Percentiles rank a stretch among this genome's conserved stretches.
Evolutionary conservation across 1,140 invertebrate genomes (phyloP).

Genomic region (Polyergus mexicanus): DNA sequence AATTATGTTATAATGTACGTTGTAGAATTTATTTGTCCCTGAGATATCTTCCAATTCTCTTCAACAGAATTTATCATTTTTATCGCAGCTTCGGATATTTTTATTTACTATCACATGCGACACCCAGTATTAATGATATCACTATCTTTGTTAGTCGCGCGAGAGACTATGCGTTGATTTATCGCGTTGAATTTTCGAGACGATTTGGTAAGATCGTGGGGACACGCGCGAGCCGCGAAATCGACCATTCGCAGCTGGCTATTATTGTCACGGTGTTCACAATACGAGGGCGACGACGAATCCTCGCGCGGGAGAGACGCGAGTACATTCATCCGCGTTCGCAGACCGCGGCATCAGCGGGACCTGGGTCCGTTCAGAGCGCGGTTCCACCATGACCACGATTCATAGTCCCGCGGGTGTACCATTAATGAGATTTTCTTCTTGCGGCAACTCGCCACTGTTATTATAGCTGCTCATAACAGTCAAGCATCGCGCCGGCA

Average conservation of each 20-base stretch:
- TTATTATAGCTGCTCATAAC: constrained; percentile 86
- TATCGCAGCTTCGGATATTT: constrained; percentile 4
- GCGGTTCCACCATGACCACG: constrained; percentile 77
- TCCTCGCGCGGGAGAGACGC: constrained; percentile 42
- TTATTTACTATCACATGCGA: constrained; percentile 1
- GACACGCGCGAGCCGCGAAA: constrained; percentile 19
- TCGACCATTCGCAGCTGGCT: constrained; percentile 71
- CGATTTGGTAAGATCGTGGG: constrained; percentile 43
- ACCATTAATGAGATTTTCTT: constrained; percentile 84
- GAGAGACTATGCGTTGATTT: constrained; percentile 36
- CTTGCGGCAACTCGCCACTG: constrained; percentile 76
- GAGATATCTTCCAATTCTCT: background rate
- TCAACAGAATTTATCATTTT: constrained; percentile 29
- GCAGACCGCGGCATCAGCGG: constrained; percentile 69
- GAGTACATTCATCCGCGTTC: constrained; percentile 81
- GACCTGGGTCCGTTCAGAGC: constrained; percentile 76
- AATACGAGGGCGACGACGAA: constrained; percentile 68
- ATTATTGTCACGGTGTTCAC: constrained; percentile 72
- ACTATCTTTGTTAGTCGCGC: constrained; percentile 3
- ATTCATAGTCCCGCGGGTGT: constrained; percentile 83
- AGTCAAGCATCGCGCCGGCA: constrained; percentile 69
- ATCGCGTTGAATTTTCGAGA: constrained; percentile 44
- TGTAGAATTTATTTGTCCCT: background rate
- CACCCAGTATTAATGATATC: constrained; percentile 29
- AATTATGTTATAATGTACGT: constrained; percentile 1